Percentiles rank a stretch among this genome's conserved stretches.
Evolutionary conservation across 2,797 vertebrate genomes (phyloP).

Genomic region (Microhierax caerulescens): DNA sequence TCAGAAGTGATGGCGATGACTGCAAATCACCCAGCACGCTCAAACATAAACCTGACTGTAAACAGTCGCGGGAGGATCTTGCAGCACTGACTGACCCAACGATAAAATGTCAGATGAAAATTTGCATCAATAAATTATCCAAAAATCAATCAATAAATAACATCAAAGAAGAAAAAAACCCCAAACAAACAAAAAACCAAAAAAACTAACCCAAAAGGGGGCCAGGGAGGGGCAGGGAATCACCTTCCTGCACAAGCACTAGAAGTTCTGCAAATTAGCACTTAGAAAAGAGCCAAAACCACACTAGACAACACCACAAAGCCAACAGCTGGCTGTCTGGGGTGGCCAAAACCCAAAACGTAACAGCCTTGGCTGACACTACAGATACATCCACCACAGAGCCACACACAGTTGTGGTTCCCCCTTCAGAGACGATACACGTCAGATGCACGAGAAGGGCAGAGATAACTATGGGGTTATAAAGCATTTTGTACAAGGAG

Average conservation of each 20-base stretch:
- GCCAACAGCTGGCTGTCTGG: neutral
- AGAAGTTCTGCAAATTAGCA: neutral
- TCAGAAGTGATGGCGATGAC: neutral
- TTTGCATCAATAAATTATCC: constrained; percentile 8
- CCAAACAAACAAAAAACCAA: neutral
- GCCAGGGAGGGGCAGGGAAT: neutral
- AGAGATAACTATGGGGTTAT: neutral
- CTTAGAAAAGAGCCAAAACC: neutral
- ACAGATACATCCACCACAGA: neutral
- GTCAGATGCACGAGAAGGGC: neutral
- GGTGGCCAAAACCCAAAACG: fast-evolving
- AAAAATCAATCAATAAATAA: too few relatives aligned
- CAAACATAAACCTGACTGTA: neutral
- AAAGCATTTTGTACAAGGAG: neutral
- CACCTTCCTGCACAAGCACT: neutral
- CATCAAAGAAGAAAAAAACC: too few relatives aligned
- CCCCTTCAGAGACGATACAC: neutral
- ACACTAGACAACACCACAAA: neutral
- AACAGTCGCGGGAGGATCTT: neutral
- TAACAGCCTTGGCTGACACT: neutral
- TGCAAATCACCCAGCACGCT: neutral
- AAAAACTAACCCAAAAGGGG: neutral
- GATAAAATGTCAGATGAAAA: constrained; percentile 2
- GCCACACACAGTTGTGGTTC: neutral
- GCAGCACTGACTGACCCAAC: neutral